These are phyloP conservation scores for Astur gentilis DNA, from an alignment of 2,113 vertebrate species.

Conservation along the genomic window DNA sequence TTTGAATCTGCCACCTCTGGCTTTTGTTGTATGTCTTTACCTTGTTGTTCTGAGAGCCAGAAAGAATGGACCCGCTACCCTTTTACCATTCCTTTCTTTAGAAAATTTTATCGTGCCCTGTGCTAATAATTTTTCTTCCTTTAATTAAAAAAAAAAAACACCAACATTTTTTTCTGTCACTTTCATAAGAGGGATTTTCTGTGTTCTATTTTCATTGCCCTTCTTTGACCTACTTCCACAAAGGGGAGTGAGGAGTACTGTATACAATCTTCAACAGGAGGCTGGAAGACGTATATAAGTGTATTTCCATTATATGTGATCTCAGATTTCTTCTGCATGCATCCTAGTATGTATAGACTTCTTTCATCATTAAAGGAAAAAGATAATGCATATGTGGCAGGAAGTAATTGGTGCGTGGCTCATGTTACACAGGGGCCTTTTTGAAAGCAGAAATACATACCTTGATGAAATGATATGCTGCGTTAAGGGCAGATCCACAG, in stretches of 20 bases:
- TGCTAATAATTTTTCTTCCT: neutral
- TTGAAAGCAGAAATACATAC: neutral
- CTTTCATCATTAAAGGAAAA: neutral
- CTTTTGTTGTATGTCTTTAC: neutral
- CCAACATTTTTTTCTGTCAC: neutral
- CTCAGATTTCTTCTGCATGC: neutral
- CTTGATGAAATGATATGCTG: neutral
- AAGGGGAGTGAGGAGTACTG: neutral
- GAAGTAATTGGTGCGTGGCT: neutral
- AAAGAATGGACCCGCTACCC: neutral
- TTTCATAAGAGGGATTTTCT: slow-evolving; percentile 21
- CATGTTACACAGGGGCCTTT: rapidly evolving
- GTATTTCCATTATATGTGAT: neutral
- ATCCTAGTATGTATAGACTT: neutral
- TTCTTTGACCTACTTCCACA: slow-evolving; percentile 26
- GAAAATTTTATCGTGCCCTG: neutral
- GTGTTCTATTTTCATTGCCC: neutral
- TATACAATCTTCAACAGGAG: neutral
- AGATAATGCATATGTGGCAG: neutral
- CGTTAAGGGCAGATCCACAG: neutral
- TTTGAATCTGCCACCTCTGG: neutral
- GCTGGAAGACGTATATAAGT: neutral
- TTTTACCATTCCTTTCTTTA: neutral
- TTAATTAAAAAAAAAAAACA: neutral
- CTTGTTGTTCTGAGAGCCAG: neutral